Conservation (phyloP, 2,797 vertebrate genomes). For the Oreonectes daqikongensis region DNA sequence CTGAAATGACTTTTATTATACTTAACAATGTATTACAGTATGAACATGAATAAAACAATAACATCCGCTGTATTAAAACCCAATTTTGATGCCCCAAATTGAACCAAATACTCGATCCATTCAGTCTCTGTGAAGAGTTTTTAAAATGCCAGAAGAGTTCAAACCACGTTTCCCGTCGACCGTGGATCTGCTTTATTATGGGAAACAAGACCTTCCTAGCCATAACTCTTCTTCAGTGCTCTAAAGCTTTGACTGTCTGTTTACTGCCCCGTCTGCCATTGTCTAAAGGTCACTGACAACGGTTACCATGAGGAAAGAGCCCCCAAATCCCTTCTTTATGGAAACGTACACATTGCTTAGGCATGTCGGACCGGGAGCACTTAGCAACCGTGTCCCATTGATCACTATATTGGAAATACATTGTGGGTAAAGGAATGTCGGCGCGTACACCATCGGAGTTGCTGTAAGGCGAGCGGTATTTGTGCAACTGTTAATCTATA, state of each 20-base stretch:
- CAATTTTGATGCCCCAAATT: too few relatives aligned
- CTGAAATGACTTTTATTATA: too few relatives aligned
- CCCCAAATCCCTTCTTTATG: constrained; percentile 60
- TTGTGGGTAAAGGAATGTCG: constrained; percentile 27
- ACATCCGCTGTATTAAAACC: too few relatives aligned
- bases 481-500: constrained; percentile 51
- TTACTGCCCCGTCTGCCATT: constrained; percentile 57
- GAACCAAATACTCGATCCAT: too few relatives aligned
- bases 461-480: constrained; percentile 44
- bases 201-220: constrained; percentile 63
- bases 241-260: constrained; percentile 53
- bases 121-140: constrained; percentile 1
- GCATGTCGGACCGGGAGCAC: constrained; percentile 57
- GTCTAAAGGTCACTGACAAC: constrained; percentile 62
- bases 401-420: constrained; percentile 58
- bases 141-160: constrained; percentile 39
- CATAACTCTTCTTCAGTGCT: constrained; percentile 61
- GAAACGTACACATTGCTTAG: constrained; percentile 51
- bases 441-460: background rate
- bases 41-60: too few relatives aligned
- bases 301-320: constrained; percentile 62
- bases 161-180: constrained; percentile 39
- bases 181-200: constrained; percentile 61
- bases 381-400: constrained; percentile 61
- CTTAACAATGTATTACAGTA: too few relatives aligned